Base-by-base conservation (phyloP, 2,797 vertebrate genomes). In the Halcyon chelicuti region DNA sequence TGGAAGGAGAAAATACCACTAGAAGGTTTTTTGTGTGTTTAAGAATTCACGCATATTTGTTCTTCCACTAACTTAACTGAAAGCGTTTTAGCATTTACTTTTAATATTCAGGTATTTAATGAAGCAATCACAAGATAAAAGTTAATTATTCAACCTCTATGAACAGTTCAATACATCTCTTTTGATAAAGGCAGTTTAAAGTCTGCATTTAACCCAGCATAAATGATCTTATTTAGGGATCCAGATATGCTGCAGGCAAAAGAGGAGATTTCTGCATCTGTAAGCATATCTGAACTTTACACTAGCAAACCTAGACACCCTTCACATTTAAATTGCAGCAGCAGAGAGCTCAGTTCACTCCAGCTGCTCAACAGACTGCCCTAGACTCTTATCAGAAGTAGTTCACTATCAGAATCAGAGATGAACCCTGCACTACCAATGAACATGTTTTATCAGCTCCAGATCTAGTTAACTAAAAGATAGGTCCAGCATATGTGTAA, bases 401-500 rank as follows among this genome's bases (percentile, higher is more conserved):
- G 23, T 14, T 76, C 33, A 21, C 29, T 22, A 13, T 35, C 49
- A 82, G 62, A 85, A 54, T 67, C 28, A 51, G 75, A 86, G 14
- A 7, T n/a, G 29, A 86, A 70, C 20, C 3, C 35, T 55, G 16
- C 1, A 2, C 18, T 70, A 29, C 11, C 35, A 60, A 12, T 6
- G 10, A 87, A 75, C n/a, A 42, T 1, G 0, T 61, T 52, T 76
- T 87, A 39, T 23, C 51, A 21, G 25, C 37, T 82, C 28, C 29
- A 85, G 47, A 63, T 20, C 3, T 4, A 63, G 16, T 13, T 75
- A 52, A 52, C 49, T 20, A 42, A 83, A 61, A 77, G 44, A 58
- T 5, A 65, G 20, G 20, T 65, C 46, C 63, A 44, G 33, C 2
- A 21, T 15, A 61, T 0, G 0, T 2, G 0, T 6, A 33, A 67